Evolutionary conservation across 2,888 invertebrate genomes (phyloP), one percentile per base, ranked within the genome.

Genomic region (Drosophila nr. fundita): DNA sequence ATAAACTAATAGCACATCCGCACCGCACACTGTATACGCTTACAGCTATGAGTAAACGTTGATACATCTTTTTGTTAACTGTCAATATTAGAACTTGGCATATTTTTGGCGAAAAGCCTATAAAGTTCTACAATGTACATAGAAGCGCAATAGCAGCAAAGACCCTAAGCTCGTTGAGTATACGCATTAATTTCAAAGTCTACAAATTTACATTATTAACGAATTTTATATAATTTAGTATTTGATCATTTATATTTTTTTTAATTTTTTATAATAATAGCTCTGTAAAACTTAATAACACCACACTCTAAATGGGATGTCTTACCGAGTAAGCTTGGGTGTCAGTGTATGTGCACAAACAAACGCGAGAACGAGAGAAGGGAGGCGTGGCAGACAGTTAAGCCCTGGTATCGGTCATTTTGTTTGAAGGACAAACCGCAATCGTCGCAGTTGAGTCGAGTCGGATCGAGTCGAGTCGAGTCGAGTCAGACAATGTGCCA

Each of bases 401-500:
- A 83, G 78, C 75, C 53, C 75, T 60, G 64, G 80, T 73, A 86
- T 83, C 82, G 87, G 85, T 87, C 85, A 87, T 70, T 81, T 70
- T 78, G 82, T 80, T 80, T 87, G 85, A 85, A 86, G 87, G 84
- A 81, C 87, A 85, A 82, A 82, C 85, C 85, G 61, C 85, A 78
- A 71, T 75, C 73, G 68, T 78, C 62, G 70, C 84, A 73, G 76
- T 52, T 29, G 30, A 32, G 50, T 11, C 50, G 50, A 52, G 50
- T 50, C 30, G 30, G 30, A 30, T 30, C 54, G 27, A 54, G 36
- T 54, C 62, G 72, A 78, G 76, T 32, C 36, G 36, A 78, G 70
- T 76, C 73, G 68, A 80, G 65, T 74, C 83, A 78, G 76, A 84
- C 82, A 83, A 78, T 75, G 76, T 68, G 65, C 52, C 68, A 59